These are phyloP conservation scores for Parnassius apollo DNA, from an alignment of 2,888 invertebrate species.

Conservation along the genomic window DNA sequence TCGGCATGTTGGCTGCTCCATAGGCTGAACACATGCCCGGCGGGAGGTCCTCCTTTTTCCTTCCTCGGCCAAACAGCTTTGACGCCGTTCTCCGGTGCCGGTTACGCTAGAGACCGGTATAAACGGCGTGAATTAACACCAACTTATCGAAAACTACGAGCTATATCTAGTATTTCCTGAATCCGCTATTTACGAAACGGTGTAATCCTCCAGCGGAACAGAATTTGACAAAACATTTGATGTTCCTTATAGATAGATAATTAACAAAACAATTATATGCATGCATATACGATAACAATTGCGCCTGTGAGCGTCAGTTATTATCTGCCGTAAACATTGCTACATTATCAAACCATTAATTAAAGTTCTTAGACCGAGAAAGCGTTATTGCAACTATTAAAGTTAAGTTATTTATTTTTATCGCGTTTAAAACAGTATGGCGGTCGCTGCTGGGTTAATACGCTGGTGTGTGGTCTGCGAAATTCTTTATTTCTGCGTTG, in stretches of 20 bases:
- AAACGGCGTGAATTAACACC: no score
- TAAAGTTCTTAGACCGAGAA: slow-evolving; percentile 32
- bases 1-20: no score
- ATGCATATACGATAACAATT: slow-evolving; percentile 15
- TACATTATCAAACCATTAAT: slow-evolving; percentile 27
- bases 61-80: no score
- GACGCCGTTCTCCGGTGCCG: no score
- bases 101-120: no score
- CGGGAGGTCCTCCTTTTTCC: no score
- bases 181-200: no score
- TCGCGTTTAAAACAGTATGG: slow-evolving; percentile 30
- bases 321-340: slow-evolving; percentile 31
- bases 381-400: slow-evolving; percentile 34
- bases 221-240: no score
- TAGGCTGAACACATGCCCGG: no score
- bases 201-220: no score
- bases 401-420: slow-evolving; percentile 37
- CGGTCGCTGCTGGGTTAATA: slow-evolving; percentile 33
- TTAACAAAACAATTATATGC: slow-evolving; percentile 25
- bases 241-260: neutral
- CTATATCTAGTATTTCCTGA: no score
- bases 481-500: slow-evolving; percentile 50
- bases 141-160: no score
- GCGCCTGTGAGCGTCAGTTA: slow-evolving; percentile 6
- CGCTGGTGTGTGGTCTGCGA: slow-evolving; percentile 39